Evolutionary conservation across 1,140 invertebrate species (phyloP).

Genomic region (Hirudo medicinalis): DNA sequence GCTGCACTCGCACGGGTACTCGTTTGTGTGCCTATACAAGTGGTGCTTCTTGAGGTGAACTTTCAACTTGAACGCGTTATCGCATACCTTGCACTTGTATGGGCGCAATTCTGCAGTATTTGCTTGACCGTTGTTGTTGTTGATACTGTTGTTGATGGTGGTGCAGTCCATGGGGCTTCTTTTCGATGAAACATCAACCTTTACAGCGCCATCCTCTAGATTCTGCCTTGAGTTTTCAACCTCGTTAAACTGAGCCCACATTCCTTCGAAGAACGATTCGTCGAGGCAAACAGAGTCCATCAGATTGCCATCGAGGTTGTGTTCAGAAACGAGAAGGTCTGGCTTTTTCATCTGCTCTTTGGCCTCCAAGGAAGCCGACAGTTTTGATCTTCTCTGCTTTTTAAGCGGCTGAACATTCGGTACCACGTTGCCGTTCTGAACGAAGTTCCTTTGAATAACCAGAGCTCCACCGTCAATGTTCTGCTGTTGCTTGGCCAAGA

Average conservation of each 20-base stretch:
- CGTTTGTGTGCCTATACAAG: conserved; percentile 21
- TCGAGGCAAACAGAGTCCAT: background rate
- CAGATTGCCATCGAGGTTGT: no score
- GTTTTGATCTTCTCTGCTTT: conserved; percentile 12
- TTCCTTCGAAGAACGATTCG: background rate
- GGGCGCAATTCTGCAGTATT: conserved; percentile 15
- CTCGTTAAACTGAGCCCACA: background rate
- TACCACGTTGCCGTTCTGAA: background rate
- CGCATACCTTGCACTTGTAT: conserved; percentile 18
- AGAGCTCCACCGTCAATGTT: background rate
- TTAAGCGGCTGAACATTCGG: background rate
- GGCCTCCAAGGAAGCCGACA: background rate
- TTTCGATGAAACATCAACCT: background rate
- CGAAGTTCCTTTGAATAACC: background rate
- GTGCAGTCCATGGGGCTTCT: background rate
- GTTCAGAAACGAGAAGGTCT: background rate
- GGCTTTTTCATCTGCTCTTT: background rate
- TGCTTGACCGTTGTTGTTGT: background rate
- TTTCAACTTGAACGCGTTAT: conserved; percentile 23
- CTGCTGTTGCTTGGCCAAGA: conserved; percentile 12
- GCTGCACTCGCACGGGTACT: conserved; percentile 24
- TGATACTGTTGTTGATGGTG: background rate
- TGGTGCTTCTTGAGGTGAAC: conserved; percentile 25
- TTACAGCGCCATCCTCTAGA: background rate
- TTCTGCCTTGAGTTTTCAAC: background rate